Evolutionary conservation across 2,888 invertebrate genomes (phyloP).

Genomic region (Anthrax anthrax): DNA sequence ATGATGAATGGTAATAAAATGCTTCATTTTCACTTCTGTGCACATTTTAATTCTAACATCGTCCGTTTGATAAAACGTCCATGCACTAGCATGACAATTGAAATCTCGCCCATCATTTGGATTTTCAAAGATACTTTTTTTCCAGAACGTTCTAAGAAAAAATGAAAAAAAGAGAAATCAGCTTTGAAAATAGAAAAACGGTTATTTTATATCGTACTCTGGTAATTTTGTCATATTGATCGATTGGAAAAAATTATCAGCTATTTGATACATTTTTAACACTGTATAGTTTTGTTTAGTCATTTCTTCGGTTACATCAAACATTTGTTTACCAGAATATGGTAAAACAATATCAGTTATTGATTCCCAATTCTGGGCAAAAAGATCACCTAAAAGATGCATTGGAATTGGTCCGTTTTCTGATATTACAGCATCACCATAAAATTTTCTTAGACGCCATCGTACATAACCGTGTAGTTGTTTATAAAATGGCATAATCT

Average conservation of each 20-base stretch:
- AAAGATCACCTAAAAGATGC: slow-evolving; percentile 66
- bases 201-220: slow-evolving; percentile 5
- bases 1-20: slow-evolving; percentile 46
- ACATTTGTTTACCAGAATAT: slow-evolving; percentile 49
- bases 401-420: slow-evolving; percentile 60
- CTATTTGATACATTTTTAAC: slow-evolving; percentile 2
- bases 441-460: slow-evolving; percentile 49
- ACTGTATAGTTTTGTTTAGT: neutral
- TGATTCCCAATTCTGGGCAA: slow-evolving; percentile 61
- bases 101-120: slow-evolving; percentile 53
- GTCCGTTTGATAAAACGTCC: slow-evolving; percentile 69
- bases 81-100: slow-evolving; percentile 76
- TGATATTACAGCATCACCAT: slow-evolving; percentile 50
- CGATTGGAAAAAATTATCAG: slow-evolving; percentile 3
- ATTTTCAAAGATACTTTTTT: slow-evolving; percentile 67
- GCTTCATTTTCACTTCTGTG: slow-evolving; percentile 40
- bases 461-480: slow-evolving; percentile 73
- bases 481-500: slow-evolving; percentile 63
- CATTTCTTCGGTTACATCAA: slow-evolving; percentile 34
- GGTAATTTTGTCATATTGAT: slow-evolving; percentile 2
- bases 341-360: slow-evolving; percentile 47
- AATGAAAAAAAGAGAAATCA: too few relatives aligned
- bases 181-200: neutral
- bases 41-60: slow-evolving; percentile 65
- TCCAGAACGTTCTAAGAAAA: slow-evolving; percentile 58